Base-by-base conservation (phyloP, 2,888 invertebrate species). In the Watsonalla cultraria region DNA sequence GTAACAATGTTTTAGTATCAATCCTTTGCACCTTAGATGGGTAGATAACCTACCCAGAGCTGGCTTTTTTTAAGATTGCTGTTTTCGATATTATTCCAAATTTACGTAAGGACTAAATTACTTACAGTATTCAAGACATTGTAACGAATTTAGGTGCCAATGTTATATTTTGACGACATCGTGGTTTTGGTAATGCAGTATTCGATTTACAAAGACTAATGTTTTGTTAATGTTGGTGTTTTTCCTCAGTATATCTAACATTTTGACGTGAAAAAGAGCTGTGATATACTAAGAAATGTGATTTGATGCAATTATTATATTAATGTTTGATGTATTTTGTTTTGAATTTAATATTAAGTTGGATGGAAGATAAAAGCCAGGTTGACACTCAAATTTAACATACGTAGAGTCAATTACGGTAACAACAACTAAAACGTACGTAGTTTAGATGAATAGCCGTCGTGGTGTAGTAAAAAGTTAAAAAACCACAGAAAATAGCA, bases 271-370 rank as follows among this genome's bases (percentile, higher is more conserved):
- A 11, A 47, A 45, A 54, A 53, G 48, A 49, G 61, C 78, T 79
- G 78, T 78, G 77, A 76, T 81, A 76, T 73, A 64, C 68, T 67
- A 72, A 74, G 14, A 8, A 69, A 74, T 82, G 79, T 80, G 77
- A 81, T 79, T 68, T 58, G 67, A 64, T 62, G 73, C 79, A 79
- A 80, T 79, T 78, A 74, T 54, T 65, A 65, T 68, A 68, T 72
- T 72, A 66, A 72, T 61, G 61, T 66, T 66, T 60, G 66, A 65
- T 62, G 57, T 61, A 49, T 57, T 62, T 58, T 54, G 61, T 59
- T 61, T 66, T 66, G 74, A 77, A 75, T 76, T 74, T 78, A 75
- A n/a, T n/a, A 74, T 63, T 54, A 51, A 45, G 57, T 51, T 50
- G 49, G 57, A 34, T 15, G 14, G 37, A 48, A 37, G 48, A 37